Evolutionary conservation across 1,140 invertebrate species (phyloP).

Genomic region (Pissodes strobi): DNA sequence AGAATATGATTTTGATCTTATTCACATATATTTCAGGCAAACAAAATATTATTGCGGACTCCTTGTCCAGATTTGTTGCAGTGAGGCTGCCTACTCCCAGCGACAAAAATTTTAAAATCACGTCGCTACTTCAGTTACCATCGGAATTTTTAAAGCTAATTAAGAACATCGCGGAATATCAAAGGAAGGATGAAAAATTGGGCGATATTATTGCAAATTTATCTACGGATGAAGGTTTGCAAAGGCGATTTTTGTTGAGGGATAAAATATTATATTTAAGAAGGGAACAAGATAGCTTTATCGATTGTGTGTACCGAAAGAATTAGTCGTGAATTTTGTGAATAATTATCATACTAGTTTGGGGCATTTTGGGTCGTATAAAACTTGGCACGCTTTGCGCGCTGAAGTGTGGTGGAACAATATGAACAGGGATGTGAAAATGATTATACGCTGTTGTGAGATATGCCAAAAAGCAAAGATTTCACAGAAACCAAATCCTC

Average conservation of each 20-base stretch:
- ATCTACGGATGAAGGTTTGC: not conserved
- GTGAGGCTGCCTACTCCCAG: not conserved
- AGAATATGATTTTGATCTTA: not conserved
- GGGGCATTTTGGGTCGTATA: no score
- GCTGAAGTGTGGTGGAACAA: no score
- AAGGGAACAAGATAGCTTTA: not conserved
- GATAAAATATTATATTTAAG: not conserved
- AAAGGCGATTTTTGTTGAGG: not conserved
- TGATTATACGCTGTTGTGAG: no score
- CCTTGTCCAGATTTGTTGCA: not conserved
- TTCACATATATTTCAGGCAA: not conserved
- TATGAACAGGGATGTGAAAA: no score
- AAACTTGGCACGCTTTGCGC: no score
- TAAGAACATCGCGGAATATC: no score
- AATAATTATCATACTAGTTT: not conserved
- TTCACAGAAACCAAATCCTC: no score
- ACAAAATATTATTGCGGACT: not conserved
- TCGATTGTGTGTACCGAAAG: slow-evolving; percentile 1
- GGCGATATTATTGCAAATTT: not conserved
- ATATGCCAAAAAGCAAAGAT: no score
- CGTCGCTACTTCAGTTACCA: no score
- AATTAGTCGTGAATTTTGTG: not conserved
- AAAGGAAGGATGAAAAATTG: no score
- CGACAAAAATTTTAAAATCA: not conserved
- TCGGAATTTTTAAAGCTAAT: no score